phyloP scores from a whole-genome alignment of 2,888 invertebrate genomes.

The Lypha dubia region DNA sequence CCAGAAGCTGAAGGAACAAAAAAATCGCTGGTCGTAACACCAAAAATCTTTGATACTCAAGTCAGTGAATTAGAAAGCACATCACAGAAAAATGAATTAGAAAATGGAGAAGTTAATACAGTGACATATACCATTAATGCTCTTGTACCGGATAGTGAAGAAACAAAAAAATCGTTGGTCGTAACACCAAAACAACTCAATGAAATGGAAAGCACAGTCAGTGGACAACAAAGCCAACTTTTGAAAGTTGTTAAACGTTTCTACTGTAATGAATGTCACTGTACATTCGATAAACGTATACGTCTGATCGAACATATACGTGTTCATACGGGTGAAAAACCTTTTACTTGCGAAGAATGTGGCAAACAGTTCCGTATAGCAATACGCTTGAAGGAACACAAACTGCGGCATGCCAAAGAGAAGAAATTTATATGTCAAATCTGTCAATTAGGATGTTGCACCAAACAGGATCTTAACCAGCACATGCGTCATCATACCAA shows the following conservation, averaged over 20 bases:
- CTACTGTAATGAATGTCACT: conserved; percentile 78
- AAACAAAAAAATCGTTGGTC: not conserved
- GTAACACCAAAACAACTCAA: not conserved
- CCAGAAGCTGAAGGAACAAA: too few relatives aligned
- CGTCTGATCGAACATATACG: conserved; percentile 80
- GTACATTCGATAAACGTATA: conserved; percentile 78
- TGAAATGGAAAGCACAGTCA: conserved; percentile 57
- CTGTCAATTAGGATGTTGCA: conserved; percentile 78
- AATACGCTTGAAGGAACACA: conserved; percentile 80
- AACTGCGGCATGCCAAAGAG: conserved; percentile 79
- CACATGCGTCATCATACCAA: conserved; percentile 81
- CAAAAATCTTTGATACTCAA: too few relatives aligned
- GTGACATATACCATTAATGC: conserved; percentile 51
- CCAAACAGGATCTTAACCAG: conserved; percentile 79
- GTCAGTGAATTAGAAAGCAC: too few relatives aligned
- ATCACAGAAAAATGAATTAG: too few relatives aligned
- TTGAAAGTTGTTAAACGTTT: conserved; percentile 67
- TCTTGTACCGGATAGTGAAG: not conserved
- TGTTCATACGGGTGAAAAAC: conserved; percentile 82
- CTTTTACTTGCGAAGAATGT: conserved; percentile 78
- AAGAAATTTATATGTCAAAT: conserved; percentile 81
- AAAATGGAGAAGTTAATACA: not conserved
- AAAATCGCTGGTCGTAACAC: too few relatives aligned
- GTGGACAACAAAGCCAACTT: conserved; percentile 72
- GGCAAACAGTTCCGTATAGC: conserved; percentile 80